Evolutionary conservation across 2,113 vertebrate species (phyloP).

Genomic region (Rhinoderma darwinii): DNA sequence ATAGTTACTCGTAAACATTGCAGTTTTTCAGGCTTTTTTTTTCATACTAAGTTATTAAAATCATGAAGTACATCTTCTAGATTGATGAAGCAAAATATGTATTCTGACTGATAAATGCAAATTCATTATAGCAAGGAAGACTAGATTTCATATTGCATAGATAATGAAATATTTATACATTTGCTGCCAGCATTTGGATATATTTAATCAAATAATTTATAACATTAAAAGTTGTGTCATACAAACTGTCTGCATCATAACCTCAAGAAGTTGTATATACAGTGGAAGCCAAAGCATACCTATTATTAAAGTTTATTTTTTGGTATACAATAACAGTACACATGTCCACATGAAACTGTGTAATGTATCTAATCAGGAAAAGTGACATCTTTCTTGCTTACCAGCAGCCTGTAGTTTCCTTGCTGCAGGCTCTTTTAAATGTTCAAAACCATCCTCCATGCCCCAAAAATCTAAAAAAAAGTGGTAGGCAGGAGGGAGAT

Average conservation of each 20-base stretch:
- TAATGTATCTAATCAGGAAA: too few species aligned
- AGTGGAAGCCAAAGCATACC: not conserved
- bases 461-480: too few species aligned
- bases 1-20: not conserved
- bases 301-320: not conserved
- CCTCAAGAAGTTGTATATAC: not conserved
- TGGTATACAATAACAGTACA: not conserved
- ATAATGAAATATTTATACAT: not conserved
- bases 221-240: not conserved
- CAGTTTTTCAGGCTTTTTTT: not conserved
- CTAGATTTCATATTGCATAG: not conserved
- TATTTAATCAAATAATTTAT: not conserved
- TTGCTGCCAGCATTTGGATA: not conserved
- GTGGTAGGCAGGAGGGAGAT: too few species aligned
- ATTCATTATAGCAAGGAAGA: not conserved
- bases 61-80: slow-evolving; percentile 17
- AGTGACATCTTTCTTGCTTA: not conserved
- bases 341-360: not conserved
- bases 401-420: not conserved
- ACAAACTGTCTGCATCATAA: not conserved
- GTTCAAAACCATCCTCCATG: too few species aligned
- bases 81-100: not conserved
- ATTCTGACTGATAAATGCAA: slow-evolving; percentile 23
- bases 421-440: too few species aligned
- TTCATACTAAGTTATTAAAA: not conserved